These are phyloP conservation scores for Argyrosomus japonicus DNA, from an alignment of 2,113 vertebrate genomes.

Conservation along the genomic window DNA sequence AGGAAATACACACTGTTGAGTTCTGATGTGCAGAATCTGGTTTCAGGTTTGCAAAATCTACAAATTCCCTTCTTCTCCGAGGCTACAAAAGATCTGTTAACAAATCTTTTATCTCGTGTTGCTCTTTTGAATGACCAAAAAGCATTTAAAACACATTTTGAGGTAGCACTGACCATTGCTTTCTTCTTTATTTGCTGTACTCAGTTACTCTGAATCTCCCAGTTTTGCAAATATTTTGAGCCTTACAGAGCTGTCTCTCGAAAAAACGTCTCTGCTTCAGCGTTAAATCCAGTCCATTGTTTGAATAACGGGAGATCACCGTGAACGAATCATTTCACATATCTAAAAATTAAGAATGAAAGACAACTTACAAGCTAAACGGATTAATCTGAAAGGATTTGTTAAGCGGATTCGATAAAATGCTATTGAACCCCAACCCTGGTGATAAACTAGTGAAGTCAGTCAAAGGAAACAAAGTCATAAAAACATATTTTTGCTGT, in stretches of 20 bases:
- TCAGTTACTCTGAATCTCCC: neutral
- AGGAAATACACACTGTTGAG: neutral
- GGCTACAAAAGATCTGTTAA: neutral
- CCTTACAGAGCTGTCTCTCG: neutral
- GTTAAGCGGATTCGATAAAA: neutral
- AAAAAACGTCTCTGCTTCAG: too few species aligned
- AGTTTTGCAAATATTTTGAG: neutral
- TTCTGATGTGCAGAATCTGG: neutral
- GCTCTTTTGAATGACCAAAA: neutral
- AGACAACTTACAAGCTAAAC: neutral
- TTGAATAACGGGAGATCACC: neutral
- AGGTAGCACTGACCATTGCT: too few species aligned
- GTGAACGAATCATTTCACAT: too few species aligned
- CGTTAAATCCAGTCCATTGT: too few species aligned
- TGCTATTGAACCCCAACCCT: neutral
- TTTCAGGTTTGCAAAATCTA: neutral
- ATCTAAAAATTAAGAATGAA: too few species aligned
- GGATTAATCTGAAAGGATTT: neutral
- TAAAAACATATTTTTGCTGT: neutral
- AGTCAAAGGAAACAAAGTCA: neutral
- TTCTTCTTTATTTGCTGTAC: too few species aligned
- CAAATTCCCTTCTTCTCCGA: accelerated
- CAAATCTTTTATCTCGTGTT: neutral
- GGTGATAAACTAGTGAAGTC: neutral
- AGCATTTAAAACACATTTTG: neutral